These are phyloP conservation scores for Stegodyphus mimosarum DNA, from an alignment of 1,140 invertebrate genomes.

Conservation along the genomic window DNA sequence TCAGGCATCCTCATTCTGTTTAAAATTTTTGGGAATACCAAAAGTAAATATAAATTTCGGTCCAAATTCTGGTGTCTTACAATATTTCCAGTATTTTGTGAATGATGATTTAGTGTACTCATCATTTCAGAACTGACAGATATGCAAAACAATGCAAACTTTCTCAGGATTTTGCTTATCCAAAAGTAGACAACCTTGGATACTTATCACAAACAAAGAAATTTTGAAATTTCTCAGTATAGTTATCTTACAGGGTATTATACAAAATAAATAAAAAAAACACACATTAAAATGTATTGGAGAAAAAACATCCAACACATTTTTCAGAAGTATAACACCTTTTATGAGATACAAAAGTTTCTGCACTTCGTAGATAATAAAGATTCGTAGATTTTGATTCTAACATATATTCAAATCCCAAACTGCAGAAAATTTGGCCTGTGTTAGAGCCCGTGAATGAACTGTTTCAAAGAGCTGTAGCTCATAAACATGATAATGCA, in stretches of 20 bases:
- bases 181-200: slow-evolving; percentile 16
- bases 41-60: slow-evolving; percentile 20
- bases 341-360: slow-evolving; percentile 22
- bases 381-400: slow-evolving; percentile 5
- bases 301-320: background rate
- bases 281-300: slow-evolving; percentile 8
- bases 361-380: slow-evolving; percentile 32
- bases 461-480: slow-evolving; percentile 2
- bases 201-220: slow-evolving; percentile 2
- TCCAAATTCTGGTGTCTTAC: slow-evolving; percentile 9
- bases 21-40: slow-evolving; percentile 22
- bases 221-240: slow-evolving; percentile 33
- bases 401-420: background rate
- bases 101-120: slow-evolving; percentile 27
- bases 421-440: slow-evolving; percentile 15
- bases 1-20: background rate
- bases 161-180: slow-evolving; percentile 2
- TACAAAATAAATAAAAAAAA: slow-evolving; percentile 7
- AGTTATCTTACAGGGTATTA: slow-evolving; percentile 20
- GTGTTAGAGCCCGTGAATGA: background rate
- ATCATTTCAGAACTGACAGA: slow-evolving; percentile 9
- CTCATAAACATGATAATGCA: background rate
- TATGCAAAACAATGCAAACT: slow-evolving; percentile 19
- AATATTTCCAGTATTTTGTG: slow-evolving; percentile 27
- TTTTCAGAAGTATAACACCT: slow-evolving; percentile 14